Percentiles rank a stretch among this genome's conserved stretches.
phyloP scores from a whole-genome alignment of 2,888 invertebrate species.

The Seira sanloemensis region DNA sequence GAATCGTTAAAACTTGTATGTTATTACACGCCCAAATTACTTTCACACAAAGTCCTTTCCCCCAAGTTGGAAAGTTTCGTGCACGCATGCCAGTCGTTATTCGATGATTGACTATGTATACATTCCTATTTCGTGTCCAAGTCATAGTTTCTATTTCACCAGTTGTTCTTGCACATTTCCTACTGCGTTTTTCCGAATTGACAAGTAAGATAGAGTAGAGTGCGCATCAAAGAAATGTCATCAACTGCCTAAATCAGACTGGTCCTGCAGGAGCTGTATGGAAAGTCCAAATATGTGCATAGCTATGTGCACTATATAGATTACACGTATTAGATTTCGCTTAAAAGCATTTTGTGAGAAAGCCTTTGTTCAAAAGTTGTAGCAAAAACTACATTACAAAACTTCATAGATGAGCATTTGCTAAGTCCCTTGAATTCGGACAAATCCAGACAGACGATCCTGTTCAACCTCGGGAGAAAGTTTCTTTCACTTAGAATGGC shows the following conservation, averaged over 20 bases:
- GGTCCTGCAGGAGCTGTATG: no score
- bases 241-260: not conserved
- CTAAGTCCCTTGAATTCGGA: conserved; percentile 10
- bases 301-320: no score
- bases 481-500: conserved; percentile 6
- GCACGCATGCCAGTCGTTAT: no score
- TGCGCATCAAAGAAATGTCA: not conserved
- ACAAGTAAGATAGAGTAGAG: not conserved
- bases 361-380: not conserved
- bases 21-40: conserved; percentile 75
- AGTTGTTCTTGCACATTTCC: not conserved
- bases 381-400: not conserved
- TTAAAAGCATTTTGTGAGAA: not conserved
- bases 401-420: not conserved
- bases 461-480: conserved; percentile 2
- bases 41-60: not conserved
- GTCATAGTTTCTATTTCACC: no score
- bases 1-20: conserved; percentile 98
- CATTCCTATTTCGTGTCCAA: no score
- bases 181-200: no score
- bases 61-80: no score
- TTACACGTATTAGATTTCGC: not conserved
- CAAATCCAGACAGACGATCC: conserved; percentile 19
- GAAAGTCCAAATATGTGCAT: no score
- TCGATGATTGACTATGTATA: no score